Percentiles rank a stretch among this genome's conserved stretches.
phyloP scores from a whole-genome alignment of 2,888 invertebrate genomes.

The Protonemura montana region DNA sequence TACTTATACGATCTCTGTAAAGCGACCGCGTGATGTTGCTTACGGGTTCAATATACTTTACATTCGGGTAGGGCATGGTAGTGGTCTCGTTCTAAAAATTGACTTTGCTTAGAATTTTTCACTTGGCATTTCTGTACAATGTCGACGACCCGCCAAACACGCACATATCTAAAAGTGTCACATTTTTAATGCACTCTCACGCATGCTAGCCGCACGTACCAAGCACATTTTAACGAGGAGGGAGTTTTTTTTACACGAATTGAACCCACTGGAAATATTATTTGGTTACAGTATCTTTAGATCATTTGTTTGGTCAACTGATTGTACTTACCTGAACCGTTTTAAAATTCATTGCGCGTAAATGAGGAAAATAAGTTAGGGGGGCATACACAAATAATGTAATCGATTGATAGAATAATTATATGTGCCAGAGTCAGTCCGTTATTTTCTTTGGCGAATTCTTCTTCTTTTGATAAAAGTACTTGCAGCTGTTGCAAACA shows the following conservation, averaged over 20 bases:
- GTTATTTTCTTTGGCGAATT: background rate
- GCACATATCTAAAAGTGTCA: background rate
- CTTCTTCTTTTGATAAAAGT: slow-evolving; percentile 5
- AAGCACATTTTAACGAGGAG: too few species aligned
- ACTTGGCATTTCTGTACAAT: slow-evolving; percentile 14
- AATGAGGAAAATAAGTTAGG: background rate
- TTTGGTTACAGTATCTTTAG: too few species aligned
- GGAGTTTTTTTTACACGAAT: too few species aligned
- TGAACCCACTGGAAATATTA: too few species aligned
- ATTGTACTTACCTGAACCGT: background rate
- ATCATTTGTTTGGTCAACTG: background rate
- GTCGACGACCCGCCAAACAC: background rate
- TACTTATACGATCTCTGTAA: too few species aligned
- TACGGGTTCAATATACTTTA: slow-evolving; percentile 39
- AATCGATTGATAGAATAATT: slow-evolving; percentile 4
- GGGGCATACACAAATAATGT: background rate
- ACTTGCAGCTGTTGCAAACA: background rate
- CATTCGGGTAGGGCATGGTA: slow-evolving; percentile 37
- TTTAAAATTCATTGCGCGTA: background rate
- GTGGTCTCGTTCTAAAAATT: slow-evolving; percentile 37
- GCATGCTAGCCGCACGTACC: too few species aligned
- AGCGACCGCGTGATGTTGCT: too few species aligned
- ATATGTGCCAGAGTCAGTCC: background rate
- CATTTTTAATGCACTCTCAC: background rate
- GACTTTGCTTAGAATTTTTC: slow-evolving; percentile 21